Percentiles rank a stretch among this genome's conserved stretches.
Conservation (phyloP, 2,113 vertebrate genomes). For the Nothocercus nigrocapillus region DNA sequence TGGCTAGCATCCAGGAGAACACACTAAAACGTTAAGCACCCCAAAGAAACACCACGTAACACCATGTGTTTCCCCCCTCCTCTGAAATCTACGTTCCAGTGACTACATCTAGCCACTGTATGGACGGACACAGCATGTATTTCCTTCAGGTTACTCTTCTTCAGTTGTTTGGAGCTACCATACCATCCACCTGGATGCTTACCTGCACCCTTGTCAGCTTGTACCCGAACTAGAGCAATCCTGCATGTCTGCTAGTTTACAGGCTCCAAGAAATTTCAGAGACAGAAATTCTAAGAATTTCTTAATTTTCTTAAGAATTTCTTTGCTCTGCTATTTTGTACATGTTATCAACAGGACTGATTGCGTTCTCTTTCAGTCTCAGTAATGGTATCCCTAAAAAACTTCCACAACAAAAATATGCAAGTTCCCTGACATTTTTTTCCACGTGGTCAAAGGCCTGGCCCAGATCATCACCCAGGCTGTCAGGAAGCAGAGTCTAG, state of each 20-base stretch:
- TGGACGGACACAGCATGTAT: neutral
- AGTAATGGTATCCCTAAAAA: too few species aligned
- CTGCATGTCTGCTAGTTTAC: neutral
- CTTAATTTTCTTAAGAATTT: too few species aligned
- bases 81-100: neutral
- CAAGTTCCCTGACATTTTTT: neutral
- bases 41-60: neutral
- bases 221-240: neutral
- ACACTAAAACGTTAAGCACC: neutral
- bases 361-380: too few species aligned
- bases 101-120: neutral
- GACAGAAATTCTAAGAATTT: too few species aligned
- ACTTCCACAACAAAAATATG: neutral
- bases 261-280: too few species aligned
- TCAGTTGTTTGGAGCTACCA: neutral
- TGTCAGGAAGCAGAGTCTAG: neutral
- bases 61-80: neutral
- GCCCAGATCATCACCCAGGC: neutral
- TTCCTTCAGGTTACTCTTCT: neutral
- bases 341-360: too few species aligned
- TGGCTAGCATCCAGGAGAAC: neutral
- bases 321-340: too few species aligned
- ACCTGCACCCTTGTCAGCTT: too few species aligned
- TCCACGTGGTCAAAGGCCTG: neutral
- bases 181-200: neutral